Conservation (phyloP, 2,888 invertebrate genomes). For the Aleiodes leptofemur region DNA sequence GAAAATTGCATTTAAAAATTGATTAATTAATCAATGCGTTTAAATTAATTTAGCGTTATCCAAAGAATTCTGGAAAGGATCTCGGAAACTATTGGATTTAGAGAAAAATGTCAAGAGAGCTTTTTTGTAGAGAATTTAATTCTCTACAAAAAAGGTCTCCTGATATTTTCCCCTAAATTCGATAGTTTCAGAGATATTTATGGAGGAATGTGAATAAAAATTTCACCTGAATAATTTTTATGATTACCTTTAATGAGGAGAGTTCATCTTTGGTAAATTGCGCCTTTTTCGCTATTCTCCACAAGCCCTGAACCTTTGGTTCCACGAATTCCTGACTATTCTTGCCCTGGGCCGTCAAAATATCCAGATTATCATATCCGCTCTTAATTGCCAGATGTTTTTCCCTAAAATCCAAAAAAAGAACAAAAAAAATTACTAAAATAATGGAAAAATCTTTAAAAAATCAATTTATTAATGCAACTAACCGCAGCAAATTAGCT, state of each 20-base stretch:
- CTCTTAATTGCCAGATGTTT: slow-evolving; percentile 86
- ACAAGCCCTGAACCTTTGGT: slow-evolving; percentile 92
- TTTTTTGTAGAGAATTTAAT: background rate
- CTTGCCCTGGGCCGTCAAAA: slow-evolving; percentile 85
- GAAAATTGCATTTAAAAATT: slow-evolving; percentile 48
- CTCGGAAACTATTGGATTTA: no score
- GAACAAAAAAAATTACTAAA: background rate
- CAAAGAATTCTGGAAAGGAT: background rate
- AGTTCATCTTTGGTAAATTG: slow-evolving; percentile 90
- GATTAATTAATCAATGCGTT: slow-evolving; percentile 21
- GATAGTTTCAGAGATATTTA: no score
- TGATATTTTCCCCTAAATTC: background rate
- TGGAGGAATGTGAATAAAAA: background rate
- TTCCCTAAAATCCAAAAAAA: slow-evolving; percentile 75
- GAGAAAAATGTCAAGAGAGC: no score
- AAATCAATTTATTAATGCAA: background rate
- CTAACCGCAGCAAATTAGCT: slow-evolving; percentile 80
- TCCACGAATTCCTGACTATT: slow-evolving; percentile 92
- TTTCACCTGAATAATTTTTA: slow-evolving; percentile 20
- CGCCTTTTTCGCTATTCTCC: slow-evolving; percentile 87
- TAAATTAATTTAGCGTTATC: slow-evolving; percentile 2
- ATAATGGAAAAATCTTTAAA: no score
- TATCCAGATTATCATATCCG: slow-evolving; percentile 86
- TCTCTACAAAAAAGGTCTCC: background rate
- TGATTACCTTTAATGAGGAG: slow-evolving; percentile 84